Percentiles rank a stretch among this genome's conserved stretches.
These are phyloP conservation scores for Holothuria leucospilota DNA, from an alignment of 53 echinoderm and acorn worm genomes.

Conservation along the genomic window DNA sequence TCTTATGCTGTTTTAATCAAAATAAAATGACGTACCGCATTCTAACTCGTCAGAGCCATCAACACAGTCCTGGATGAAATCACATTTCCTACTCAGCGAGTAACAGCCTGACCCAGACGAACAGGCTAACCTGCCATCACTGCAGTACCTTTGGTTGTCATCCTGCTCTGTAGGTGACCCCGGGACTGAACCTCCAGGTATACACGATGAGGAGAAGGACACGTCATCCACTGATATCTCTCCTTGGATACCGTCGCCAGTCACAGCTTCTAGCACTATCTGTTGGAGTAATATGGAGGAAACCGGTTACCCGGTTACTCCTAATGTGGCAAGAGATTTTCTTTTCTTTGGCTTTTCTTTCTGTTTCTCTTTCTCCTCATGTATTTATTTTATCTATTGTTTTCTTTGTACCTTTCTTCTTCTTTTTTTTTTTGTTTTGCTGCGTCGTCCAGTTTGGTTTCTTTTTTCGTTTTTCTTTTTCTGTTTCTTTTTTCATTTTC, in stretches of 20 bases:
- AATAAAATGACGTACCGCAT: constrained; percentile 44
- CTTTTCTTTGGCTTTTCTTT: no score
- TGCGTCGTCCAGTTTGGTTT: no score
- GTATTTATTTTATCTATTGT: no score
- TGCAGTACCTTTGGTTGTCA: constrained; percentile 54
- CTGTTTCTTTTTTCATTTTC: no score
- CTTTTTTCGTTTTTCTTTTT: no score
- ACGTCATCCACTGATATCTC: constrained; percentile 77
- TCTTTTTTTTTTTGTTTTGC: no score
- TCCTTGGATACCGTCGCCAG: constrained; percentile 59
- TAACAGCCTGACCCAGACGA: constrained; percentile 53
- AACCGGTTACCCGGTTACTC: not conserved
- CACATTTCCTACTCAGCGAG: constrained; percentile 59
- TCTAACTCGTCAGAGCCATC: constrained; percentile 65
- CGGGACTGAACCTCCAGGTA: constrained; percentile 56
- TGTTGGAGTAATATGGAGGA: not conserved
- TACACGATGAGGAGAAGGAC: constrained; percentile 61
- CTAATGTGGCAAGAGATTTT: no score
- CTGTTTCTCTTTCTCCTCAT: no score
- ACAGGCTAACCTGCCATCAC: constrained; percentile 63
- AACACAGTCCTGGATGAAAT: constrained; percentile 63
- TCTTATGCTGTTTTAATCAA: no score
- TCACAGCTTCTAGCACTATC: constrained; percentile 54
- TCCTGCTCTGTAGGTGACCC: constrained; percentile 60
- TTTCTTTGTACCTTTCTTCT: no score